Percentiles rank a stretch among this genome's conserved stretches.
Evolutionary conservation across 2,888 invertebrate genomes (phyloP).

Genomic region (Prenolepis imparis): DNA sequence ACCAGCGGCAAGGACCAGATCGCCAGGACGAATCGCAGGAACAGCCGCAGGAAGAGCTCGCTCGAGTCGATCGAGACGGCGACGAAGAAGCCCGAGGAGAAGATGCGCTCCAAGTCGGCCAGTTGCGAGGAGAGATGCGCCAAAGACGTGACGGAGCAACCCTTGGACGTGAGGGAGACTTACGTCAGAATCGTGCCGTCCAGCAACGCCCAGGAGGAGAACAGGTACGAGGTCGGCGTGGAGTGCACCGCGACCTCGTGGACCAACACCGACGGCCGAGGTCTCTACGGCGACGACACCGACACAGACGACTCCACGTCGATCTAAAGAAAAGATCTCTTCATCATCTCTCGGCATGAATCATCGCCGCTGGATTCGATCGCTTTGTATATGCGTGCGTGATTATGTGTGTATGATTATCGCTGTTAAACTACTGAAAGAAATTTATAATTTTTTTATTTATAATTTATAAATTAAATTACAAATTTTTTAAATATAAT

Average conservation of each 20-base stretch:
- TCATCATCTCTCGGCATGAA: background rate
- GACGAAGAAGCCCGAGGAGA: constrained; percentile 65
- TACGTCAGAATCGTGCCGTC: constrained; percentile 78
- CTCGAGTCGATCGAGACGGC: constrained; percentile 68
- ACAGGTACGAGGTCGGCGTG: constrained; percentile 77
- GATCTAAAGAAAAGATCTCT: constrained; percentile 72
- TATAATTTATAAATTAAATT: too few relatives aligned
- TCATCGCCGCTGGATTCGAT: background rate
- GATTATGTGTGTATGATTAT: background rate
- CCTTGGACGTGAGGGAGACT: constrained; percentile 74
- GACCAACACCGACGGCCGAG: constrained; percentile 69
- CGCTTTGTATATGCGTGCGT: background rate
- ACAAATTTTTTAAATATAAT: too few relatives aligned
- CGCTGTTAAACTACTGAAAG: background rate
- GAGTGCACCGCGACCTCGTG: constrained; percentile 68
- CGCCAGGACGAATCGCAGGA: constrained; percentile 62
- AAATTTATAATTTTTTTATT: background rate
- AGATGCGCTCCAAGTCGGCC: constrained; percentile 64
- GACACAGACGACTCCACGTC: constrained; percentile 84
- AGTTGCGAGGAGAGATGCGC: constrained; percentile 63
- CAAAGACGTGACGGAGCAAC: constrained; percentile 61
- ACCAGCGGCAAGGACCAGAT: constrained; percentile 31
- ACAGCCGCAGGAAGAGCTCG: constrained; percentile 72
- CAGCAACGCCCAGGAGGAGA: constrained; percentile 72
- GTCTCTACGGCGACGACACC: constrained; percentile 75